phyloP scores from a whole-genome alignment of 2,113 vertebrate genomes.

The Pheucticus melanocephalus region DNA sequence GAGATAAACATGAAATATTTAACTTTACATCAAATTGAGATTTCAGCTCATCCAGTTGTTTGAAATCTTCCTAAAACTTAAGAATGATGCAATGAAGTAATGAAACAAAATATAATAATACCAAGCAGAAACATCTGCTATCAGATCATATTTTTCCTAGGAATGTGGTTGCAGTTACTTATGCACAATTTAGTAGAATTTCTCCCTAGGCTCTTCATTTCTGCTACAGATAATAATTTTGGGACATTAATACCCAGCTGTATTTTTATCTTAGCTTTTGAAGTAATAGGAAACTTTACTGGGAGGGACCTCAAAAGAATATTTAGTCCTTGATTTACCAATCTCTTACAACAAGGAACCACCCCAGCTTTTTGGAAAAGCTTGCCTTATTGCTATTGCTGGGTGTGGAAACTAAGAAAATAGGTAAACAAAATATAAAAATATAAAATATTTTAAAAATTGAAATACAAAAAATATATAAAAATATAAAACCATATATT shows the following conservation, averaged over 20 bases:
- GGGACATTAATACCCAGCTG: constrained; percentile 1
- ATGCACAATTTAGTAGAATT: neutral
- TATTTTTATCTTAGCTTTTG: constrained; percentile 6
- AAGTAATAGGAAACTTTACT: neutral
- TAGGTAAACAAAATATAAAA: neutral
- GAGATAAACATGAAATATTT: neutral
- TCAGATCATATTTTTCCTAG: neutral
- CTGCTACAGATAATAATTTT: neutral
- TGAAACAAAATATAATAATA: neutral
- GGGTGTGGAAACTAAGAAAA: neutral
- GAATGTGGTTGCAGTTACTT: neutral
- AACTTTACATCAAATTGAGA: neutral
- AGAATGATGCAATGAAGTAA: neutral
- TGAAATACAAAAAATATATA: neutral
- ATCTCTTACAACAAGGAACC: neutral
- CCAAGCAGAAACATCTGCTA: neutral
- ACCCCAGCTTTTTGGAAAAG: neutral
- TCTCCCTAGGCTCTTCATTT: neutral
- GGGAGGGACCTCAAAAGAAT: neutral
- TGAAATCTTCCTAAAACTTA: neutral
- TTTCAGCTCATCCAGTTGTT: neutral
- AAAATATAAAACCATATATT: neutral
- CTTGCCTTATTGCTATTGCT: neutral
- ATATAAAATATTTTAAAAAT: too few relatives aligned
- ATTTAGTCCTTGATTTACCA: neutral